Base-by-base conservation (phyloP, 2,888 invertebrate genomes). In the Nomada fabriciana region DNA sequence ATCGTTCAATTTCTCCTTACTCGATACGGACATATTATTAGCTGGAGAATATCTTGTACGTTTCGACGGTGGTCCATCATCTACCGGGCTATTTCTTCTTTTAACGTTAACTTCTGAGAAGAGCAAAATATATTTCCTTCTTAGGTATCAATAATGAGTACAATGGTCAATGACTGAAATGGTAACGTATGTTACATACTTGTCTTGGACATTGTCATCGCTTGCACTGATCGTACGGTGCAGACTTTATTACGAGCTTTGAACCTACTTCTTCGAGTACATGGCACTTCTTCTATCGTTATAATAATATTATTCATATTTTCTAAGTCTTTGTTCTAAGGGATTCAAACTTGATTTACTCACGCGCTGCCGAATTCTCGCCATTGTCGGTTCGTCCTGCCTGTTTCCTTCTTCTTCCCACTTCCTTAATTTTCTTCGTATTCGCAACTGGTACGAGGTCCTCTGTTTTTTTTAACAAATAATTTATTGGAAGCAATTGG, bases 1-100 rank as follows among this genome's bases (percentile, higher is more conserved):
- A 7, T 89, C 90, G 4, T 80, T 87, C 13, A 92, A 50, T 42
- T 83, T 89, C 20, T 91, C 90, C 7, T 52, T 61, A 36, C 79
- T 84, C 15, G 76, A 70, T 1, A 80, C 50, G 7, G 82, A 70
- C 10, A 75, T 70, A 18, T 77, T 85, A 1, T 80, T 79, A 3
- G 83, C 74, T 13, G 82, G 76, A 2, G 59, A 57, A 11, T 90
- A 65, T 57, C 88, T 90, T 10, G 88, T 89, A 4, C 90, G 90
- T 79, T 93, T 93, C 0, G 86, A 36, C 0, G 83, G 60, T 18
- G 86, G 79, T 4, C 89, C 88, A 43, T 92, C 93, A 0, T 88
- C 89, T 2, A 87, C 85, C 7, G 89, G 86, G 42, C 84, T 89
- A 15, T 74, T 84, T 42, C 93, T 92, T 29, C 92, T 88, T 53